Percentiles rank a stretch among this genome's conserved stretches.
Conservation (phyloP, 2,888 invertebrate species). For the Heliconius hortense region DNA sequence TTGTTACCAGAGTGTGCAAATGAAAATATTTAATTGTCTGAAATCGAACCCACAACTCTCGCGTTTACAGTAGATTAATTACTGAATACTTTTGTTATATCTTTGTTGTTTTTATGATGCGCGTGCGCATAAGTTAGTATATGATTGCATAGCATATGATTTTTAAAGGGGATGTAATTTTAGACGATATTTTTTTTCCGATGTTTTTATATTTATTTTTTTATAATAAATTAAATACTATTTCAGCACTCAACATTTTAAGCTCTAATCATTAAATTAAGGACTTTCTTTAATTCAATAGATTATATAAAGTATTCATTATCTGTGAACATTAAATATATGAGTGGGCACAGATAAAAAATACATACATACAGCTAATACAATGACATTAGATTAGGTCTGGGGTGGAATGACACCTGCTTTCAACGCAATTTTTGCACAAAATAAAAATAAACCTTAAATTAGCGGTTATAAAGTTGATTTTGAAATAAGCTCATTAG, state of each 20-base stretch:
- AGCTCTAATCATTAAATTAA: not conserved
- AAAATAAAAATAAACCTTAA: slow-evolving; percentile 5
- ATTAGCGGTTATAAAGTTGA: not conserved
- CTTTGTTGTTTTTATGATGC: not conserved
- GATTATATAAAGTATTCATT: slow-evolving; percentile 27
- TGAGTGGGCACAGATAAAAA: slow-evolving; percentile 14
- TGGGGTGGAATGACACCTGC: slow-evolving; percentile 33
- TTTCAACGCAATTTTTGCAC: not conserved
- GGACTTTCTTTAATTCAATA: not conserved
- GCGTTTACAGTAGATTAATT: not conserved
- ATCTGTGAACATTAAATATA: slow-evolving; percentile 26
- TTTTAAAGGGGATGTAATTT: not conserved
- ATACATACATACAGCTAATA: slow-evolving; percentile 11
- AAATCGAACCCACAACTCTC: no score
- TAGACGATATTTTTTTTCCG: no score
- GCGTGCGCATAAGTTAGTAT: not conserved
- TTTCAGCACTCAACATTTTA: no score
- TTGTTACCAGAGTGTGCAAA: no score
- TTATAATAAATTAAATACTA: not conserved
- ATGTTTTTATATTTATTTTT: no score
- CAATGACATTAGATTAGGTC: slow-evolving; percentile 22
- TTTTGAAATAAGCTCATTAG: slow-evolving; percentile 7
- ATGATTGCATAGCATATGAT: not conserved
- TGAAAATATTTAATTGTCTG: no score
- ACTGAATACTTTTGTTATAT: not conserved